Evolutionary conservation across 2,113 vertebrate species (phyloP), one percentile per base, ranked within the genome.

Genomic region (Ceyx melanurus): DNA sequence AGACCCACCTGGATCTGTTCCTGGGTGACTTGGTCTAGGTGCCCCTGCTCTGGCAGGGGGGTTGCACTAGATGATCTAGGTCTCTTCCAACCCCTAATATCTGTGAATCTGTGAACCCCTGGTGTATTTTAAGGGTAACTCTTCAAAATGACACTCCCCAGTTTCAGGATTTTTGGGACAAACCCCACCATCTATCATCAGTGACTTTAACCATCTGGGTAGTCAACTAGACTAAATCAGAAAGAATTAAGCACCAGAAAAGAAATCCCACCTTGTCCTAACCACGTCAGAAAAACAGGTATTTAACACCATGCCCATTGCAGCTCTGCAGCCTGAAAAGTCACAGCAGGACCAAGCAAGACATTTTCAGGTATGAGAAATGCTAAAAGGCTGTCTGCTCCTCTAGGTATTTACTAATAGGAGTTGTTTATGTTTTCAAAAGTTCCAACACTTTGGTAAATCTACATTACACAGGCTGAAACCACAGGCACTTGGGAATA

Each of bases 301-400:
- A 7, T 17, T n/a, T 42, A 68, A 54, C 50, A 40, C 8, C 3
- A 1, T 0, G 0, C 8, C 45, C 28, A 4, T 1, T 4, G 51
- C 13, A 77, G 37, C 58, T 76, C 82, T 23, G 35, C 29, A 57
- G 50, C 21, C 33, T 25, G 10, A 79, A 33, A 14, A 10, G 58
- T 16, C 48, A 43, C 8, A 26, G 18, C 29, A 22, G 66, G 11
- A 35, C 15, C 13, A 7, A n/a, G 1, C 5, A 8, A 6, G 14
- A 1, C 5, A 10, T n/a, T 61, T 8, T 43, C 56, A 51, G 14
- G n/a, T 54, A 19, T 35, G 10, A 87, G 35, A 58, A 82, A 57
- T 10, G 43, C 1, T 5, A 29, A 29, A 33, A 16, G 9, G 19
- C 22, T 16, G 21, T 61, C 45, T 50, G 13, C 16, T 48, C 40